Evolutionary conservation across 2,113 vertebrate genomes (phyloP), one percentile per base, ranked within the genome.

Genomic region (Ceyx cyanopectus): DNA sequence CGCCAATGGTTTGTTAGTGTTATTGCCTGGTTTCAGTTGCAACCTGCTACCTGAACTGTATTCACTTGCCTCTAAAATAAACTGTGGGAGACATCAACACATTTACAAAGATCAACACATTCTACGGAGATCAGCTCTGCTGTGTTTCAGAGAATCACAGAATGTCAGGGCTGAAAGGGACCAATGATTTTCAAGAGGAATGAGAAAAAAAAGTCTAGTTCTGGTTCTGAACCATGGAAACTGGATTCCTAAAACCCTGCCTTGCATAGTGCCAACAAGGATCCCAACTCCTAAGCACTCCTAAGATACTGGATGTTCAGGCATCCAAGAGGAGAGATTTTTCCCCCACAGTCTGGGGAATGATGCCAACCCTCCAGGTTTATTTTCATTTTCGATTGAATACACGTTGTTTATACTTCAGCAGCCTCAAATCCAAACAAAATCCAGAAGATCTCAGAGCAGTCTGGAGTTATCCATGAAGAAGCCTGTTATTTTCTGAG

Each of bases 231-330:
- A 56, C 17, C 19, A 29, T 5, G 6, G 40, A 67, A 90, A 32
- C 48, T 22, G 29, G 17, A 74, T 12, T 17, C 20, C 27, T 65
- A 63, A 75, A 66, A 50, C 23, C 6, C 6, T 26, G 23, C 48
- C 22, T 46, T 4, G 2, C 19, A 32, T 10, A 37, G 32, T 2
- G 16, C 15, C 0, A 0, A 76, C 32, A 81, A 66, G 3, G 13
- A 77, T 29, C 45, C 13, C 30, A 72, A 7, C 19, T 73, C 14
- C 41, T 26, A 5, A 50, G 48, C 48, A 50, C 19, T 81, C 14
- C 48, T 30, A 4, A 72, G 22, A 11, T 72, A 29, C 56, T 56
- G 24, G 26, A 20, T 57, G 4, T 24, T 72, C 58, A 40, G 9
- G 7, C 11, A 58, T 24, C 61, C 54, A 20, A 45, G 22, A 41